Base-by-base conservation (phyloP, 1,140 invertebrate genomes). In the Heliconius himera region DNA sequence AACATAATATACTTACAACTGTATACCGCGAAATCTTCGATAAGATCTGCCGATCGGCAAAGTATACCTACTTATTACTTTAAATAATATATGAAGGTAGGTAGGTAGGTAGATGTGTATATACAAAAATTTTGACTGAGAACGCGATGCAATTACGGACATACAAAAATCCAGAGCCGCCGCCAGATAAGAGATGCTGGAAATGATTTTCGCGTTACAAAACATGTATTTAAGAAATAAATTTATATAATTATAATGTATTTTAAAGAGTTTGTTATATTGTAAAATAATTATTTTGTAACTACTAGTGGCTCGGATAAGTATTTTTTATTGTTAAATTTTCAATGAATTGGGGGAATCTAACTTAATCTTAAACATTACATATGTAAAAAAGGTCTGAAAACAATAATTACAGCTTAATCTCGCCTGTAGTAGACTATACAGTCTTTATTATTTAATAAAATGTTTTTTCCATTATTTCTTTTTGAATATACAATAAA, bases 131-230 rank as follows among this genome's bases (percentile, higher is more conserved):
- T 89, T 82, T 83, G 79, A 86, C 79, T 78, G 84, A 80, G 70
- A 85, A 85, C 84, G 85, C 85, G 81, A 85, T 85, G 85, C 82
- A 92, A 92, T 91, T 92, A 91, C 84, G 80, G 81, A 79, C 83
- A 79, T 83, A 82, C 85, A 81, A 88, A 90, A 90, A 89, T 91
- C 82, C 83, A 74, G 84, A 85, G 26, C 22, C 26, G 13, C 26
- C 11, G 3, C 11, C 9, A 66, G 60, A 66, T 66, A 66, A 66
- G 60, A 66, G 60, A 66, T 29, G 60, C 60, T 66, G 60, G 60
- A 66, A 66, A 66, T n/a, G 60, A 29, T 66, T 66, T 26, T 66
- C 60, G 4, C 13, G 22, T 66, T 29, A 26, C 13, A 26, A 29
- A 66, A 66, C 9, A 3, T 66, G 9, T 29, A 6, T n/a, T n/a